phyloP scores from a whole-genome alignment of 2,888 invertebrate genomes.

The Hesperia comma region DNA sequence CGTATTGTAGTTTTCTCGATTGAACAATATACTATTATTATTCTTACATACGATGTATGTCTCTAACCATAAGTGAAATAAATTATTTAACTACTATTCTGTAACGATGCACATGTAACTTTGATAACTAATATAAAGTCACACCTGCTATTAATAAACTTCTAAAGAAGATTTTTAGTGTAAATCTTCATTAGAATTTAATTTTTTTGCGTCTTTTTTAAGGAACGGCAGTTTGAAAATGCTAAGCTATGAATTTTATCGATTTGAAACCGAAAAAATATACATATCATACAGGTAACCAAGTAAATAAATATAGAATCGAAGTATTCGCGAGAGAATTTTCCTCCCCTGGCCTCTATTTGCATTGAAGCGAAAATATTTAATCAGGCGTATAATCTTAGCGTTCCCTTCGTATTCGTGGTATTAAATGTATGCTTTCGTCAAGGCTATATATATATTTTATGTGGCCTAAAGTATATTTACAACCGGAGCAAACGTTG shows the following conservation, averaged over 20 bases:
- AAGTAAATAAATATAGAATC: constrained; percentile 46
- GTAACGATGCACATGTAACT: too few relatives aligned
- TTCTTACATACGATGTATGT: too few relatives aligned
- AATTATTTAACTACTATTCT: too few relatives aligned
- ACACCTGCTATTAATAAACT: too few relatives aligned
- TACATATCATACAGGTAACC: constrained; percentile 43
- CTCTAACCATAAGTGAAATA: too few relatives aligned
- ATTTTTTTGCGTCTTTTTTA: too few relatives aligned
- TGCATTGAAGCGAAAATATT: constrained; percentile 81
- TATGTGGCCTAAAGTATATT: constrained; percentile 38
- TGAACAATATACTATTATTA: too few relatives aligned
- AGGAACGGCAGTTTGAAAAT: too few relatives aligned
- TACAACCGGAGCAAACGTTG: constrained; percentile 22
- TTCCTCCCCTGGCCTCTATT: constrained; percentile 71
- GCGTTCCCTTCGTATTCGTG: constrained; percentile 72
- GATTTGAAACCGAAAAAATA: constrained; percentile 29
- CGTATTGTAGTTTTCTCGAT: too few relatives aligned
- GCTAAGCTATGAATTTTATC: constrained; percentile 21
- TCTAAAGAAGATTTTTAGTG: too few relatives aligned
- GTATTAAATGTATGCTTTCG: constrained; percentile 60
- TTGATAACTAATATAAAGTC: too few relatives aligned
- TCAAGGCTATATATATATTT: constrained; percentile 50
- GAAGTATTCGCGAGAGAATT: constrained; percentile 54
- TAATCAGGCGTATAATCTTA: constrained; percentile 81
- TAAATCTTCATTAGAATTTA: too few relatives aligned